Evolutionary conservation across 2,888 invertebrate species (phyloP).

Genomic region (Lapara coniferarum): DNA sequence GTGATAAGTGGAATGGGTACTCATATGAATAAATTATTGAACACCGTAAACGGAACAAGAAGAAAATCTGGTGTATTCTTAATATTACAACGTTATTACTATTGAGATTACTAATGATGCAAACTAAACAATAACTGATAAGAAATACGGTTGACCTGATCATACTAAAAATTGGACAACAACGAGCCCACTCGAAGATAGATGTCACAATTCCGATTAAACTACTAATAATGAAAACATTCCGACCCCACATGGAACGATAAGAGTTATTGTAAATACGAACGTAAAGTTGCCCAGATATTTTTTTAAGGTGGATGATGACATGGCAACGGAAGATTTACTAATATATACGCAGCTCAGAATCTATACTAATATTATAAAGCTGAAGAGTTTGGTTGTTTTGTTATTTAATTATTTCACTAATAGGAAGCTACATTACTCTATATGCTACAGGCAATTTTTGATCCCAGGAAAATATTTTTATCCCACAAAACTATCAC

Average conservation of each 20-base stretch:
- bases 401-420: no score
- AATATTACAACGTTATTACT: no score
- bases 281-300: neutral
- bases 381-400: no score
- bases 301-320: neutral
- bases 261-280: slow-evolving; percentile 3
- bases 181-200: neutral
- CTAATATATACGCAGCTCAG: no score
- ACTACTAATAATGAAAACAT: neutral
- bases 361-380: no score
- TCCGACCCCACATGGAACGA: neutral
- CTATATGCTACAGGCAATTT: no score
- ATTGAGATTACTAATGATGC: neutral
- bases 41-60: no score
- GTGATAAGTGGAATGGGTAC: no score
- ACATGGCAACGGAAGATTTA: neutral
- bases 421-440: no score
- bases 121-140: neutral
- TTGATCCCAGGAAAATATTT: no score
- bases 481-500: no score
- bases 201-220: neutral
- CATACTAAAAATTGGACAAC: neutral
- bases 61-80: neutral
- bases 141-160: neutral
- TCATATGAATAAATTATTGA: no score